Evolutionary conservation across 2,888 invertebrate species (phyloP).

Genomic region (Acleris holmiana): DNA sequence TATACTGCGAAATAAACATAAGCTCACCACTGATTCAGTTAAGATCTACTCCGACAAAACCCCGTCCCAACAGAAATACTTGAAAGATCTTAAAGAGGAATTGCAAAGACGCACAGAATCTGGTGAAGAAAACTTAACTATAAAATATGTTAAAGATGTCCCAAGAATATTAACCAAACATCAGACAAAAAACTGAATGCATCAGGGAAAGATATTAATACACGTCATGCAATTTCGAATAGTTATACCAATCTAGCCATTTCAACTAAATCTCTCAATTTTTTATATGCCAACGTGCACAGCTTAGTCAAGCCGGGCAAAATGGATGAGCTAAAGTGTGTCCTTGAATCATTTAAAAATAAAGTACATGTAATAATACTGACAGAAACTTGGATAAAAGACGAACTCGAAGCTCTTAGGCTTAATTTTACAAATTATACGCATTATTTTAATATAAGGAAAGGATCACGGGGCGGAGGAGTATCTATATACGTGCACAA

Average conservation of each 20-base stretch:
- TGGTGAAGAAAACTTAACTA: neutral
- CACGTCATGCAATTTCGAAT: neutral
- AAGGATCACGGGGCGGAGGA: constrained; percentile 27
- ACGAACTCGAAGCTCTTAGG: constrained; percentile 10
- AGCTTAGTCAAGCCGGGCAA: neutral
- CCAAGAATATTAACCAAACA: neutral
- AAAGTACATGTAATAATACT: constrained; percentile 17
- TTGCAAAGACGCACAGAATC: neutral
- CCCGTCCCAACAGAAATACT: neutral
- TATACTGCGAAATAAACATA: neutral
- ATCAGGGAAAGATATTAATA: neutral
- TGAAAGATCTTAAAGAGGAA: constrained; percentile 2
- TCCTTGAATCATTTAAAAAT: constrained; percentile 3
- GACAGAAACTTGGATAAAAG: constrained; percentile 17
- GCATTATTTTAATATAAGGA: constrained; percentile 22
- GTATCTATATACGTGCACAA: constrained; percentile 18
- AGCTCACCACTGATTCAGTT: neutral
- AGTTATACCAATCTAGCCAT: neutral
- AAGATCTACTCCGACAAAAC: constrained; percentile 5
- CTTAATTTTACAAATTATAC: constrained; percentile 13
- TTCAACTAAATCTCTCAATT: neutral
- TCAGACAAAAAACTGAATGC: neutral
- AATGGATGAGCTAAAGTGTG: constrained; percentile 25
- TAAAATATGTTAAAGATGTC: constrained; percentile 6
- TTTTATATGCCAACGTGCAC: neutral